These are phyloP conservation scores for Bostrychus sinensis DNA, from an alignment of 2,113 vertebrate species.

Conservation along the genomic window DNA sequence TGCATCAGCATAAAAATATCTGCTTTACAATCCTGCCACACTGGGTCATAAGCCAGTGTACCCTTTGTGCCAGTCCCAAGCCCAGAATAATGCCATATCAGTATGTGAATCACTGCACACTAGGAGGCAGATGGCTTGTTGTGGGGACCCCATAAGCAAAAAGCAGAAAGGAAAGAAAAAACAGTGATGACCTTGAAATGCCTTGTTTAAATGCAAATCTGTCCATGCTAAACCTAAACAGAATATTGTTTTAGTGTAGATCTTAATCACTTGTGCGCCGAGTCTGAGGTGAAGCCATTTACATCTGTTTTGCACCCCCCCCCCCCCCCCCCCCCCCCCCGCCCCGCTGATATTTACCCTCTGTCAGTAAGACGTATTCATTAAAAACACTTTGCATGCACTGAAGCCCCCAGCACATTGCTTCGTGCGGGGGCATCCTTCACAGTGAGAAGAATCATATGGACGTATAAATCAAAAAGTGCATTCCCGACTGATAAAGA, in stretches of 20 bases:
- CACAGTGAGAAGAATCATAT: slow-evolving; percentile 59
- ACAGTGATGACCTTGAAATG: slow-evolving; percentile 50
- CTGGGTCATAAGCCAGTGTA: no score
- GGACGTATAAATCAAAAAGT: slow-evolving; percentile 74
- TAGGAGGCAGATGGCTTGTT: no score
- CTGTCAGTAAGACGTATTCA: slow-evolving; percentile 49
- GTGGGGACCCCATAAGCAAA: no score
- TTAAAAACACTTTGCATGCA: slow-evolving; percentile 52
- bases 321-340: slow-evolving; percentile 40
- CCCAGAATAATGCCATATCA: no score
- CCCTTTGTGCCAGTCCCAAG: no score
- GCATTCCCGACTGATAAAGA: slow-evolving; percentile 74
- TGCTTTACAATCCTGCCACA: no score
- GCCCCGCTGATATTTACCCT: slow-evolving; percentile 56
- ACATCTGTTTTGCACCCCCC: slow-evolving; percentile 48
- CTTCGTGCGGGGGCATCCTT: slow-evolving; percentile 47
- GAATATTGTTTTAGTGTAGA: slow-evolving; percentile 17
- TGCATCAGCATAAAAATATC: neutral
- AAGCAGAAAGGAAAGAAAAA: neutral
- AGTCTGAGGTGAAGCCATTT: slow-evolving; percentile 43
- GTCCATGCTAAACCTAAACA: slow-evolving; percentile 34
- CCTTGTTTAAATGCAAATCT: slow-evolving; percentile 62
- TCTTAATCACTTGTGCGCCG: slow-evolving; percentile 48
- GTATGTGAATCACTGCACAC: no score
- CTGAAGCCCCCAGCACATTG: slow-evolving; percentile 30